Evolutionary conservation across 2,797 vertebrate genomes (phyloP), one percentile per base, ranked within the genome.

Genomic region (Esox masquinongy): DNA sequence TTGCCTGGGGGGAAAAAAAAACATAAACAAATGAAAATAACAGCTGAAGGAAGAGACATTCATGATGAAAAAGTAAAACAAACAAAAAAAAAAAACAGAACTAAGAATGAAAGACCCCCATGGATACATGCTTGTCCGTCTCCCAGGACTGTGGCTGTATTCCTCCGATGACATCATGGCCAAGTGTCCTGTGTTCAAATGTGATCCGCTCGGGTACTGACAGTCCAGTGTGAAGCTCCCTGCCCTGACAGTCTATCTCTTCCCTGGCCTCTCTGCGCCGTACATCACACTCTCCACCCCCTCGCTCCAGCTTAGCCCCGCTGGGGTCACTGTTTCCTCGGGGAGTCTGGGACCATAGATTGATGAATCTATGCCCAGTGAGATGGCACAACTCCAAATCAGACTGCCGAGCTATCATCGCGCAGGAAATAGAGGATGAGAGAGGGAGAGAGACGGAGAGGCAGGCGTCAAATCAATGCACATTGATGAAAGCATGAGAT

Each of bases 311-410:
- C 12, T 19, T 9, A 9, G 12, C 5, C 69, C 49, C 12, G 11
- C 16, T 17, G 24, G 24, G 69, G 47, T 24, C 22, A 0, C 68
- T 59, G 74, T 22, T 64, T 66, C 64, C 61, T 78, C 59, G 51
- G 29, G 56, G 73, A 68, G 17, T 51, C 29, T 70, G 34, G 56
- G 81, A 77, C 74, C 67, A 43, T 79, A 75, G 81, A 85, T 82
- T 83, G 80, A 82, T 77, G 71, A 84, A 85, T 73, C 68, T 26
- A 71, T 63, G 51, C 74, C 59, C 71, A 75, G 68, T 26, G 43
- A 74, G 74, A 34, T 69, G 67, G 74, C 74, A 43, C 63, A 22
- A 68, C 69, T 75, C 22, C 59, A 78, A 74, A 82, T 34, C n/a
- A 50, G 29, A 68, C 50, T 43, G 69, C 72, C 5, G 29, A 73